These are phyloP conservation scores for Pseudomyrmex concolor DNA, from an alignment of 1,140 invertebrate genomes.

Conservation along the genomic window DNA sequence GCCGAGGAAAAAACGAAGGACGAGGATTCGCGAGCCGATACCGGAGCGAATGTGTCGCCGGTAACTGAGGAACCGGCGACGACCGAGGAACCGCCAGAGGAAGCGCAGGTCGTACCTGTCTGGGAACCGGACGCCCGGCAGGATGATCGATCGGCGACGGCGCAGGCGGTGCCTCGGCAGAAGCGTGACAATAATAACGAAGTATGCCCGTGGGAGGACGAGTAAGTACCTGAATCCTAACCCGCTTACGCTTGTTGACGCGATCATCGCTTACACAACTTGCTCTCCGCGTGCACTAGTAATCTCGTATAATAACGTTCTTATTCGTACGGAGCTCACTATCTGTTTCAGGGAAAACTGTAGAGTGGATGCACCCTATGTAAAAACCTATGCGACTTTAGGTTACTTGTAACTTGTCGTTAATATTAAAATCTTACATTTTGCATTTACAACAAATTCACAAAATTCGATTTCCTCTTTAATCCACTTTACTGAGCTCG, in stretches of 20 bases:
- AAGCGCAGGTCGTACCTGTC: conserved; percentile 80
- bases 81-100: conserved; percentile 67
- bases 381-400: conserved; percentile 95
- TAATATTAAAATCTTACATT: conserved; percentile 75
- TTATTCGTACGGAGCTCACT: conserved; percentile 47
- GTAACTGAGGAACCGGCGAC: conserved; percentile 78
- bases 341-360: conserved; percentile 91
- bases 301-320: conserved; percentile 37
- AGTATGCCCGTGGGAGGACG: conserved; percentile 95
- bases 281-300: conserved; percentile 1
- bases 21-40: conserved; percentile 47
- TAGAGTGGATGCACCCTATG: conserved; percentile 93
- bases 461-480: conserved; percentile 75
- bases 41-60: conserved; percentile 43
- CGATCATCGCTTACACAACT: conserved; percentile 18
- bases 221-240: conserved; percentile 88
- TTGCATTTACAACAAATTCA: conserved; percentile 74
- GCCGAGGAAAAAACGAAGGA: conserved; percentile 4
- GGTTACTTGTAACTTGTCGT: conserved; percentile 91
- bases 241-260: conserved; percentile 17
- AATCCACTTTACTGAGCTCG: conserved; percentile 67
- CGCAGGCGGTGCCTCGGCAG: conserved; percentile 74
- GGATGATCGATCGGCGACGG: conserved; percentile 57
- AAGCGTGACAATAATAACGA: conserved; percentile 88
- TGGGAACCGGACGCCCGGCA: conserved; percentile 77